Base-by-base conservation (phyloP, 2,888 invertebrate genomes). In the Rhorus exstirpatorius region DNA sequence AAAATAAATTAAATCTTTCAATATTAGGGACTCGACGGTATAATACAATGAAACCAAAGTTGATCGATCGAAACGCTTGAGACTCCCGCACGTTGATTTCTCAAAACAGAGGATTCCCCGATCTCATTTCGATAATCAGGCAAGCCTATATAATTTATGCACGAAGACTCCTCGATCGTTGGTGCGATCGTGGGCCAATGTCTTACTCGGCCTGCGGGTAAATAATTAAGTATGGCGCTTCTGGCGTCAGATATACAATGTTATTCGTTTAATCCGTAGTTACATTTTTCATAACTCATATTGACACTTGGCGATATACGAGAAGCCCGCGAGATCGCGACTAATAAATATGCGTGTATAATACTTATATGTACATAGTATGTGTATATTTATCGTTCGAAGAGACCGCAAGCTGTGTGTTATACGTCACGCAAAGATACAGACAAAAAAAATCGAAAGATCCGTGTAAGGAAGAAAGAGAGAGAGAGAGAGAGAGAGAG, bases 281-380 rank as follows among this genome's bases (percentile, higher is more conserved):
- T 82, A 79, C 63, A 77, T 58, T 65, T 44, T 58, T 67, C 74
- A 63, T 72, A 79, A 78, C 35, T 78, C 70, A 78, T 38, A 35
- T 49, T 24, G 60, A 53, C 6, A 12, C 12, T 1, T 12, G 6
- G 10, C 41, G 41, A 41, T 41, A 41, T 41, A 41, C 12, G 41
- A 41, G 41, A 41, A 10, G 6, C 3, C 41, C 10, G 41, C 41
- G 41, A 10, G 41, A 41, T 41, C 3, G 10, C 41, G 41, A 41
- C 41, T 41, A 41, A 41, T 41, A 41, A 1, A 8, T n/a, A n/a
- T n/a, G 12, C 41, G 10, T 8, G 10, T 41, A 41, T 31, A 31
- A 31, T 31, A 31, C 6, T 3, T 41, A 41, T 41, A 41, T 41
- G 10, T 41, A 41, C 10, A 41, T 41, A 10, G 41, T 41, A 41